A percentile compares a stretch with the other conserved stretches of the same genome.
phyloP scores from a whole-genome alignment of 2,888 invertebrate species.

The Acrobasis suavella region DNA sequence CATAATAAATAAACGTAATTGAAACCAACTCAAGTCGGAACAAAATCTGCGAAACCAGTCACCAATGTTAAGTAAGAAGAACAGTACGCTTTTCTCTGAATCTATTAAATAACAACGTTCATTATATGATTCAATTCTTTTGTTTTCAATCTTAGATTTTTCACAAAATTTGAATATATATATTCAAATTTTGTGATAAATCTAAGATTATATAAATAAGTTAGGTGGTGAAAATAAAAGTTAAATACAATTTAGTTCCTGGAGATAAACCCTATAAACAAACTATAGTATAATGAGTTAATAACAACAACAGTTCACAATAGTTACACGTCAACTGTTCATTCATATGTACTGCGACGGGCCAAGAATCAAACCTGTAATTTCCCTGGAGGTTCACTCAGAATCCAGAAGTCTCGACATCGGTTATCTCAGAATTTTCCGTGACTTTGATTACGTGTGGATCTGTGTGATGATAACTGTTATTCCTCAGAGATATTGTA shows the following conservation, averaged over 20 bases:
- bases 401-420: neutral
- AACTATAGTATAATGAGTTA: no score
- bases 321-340: neutral
- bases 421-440: conserved; percentile 3
- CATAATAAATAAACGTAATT: neutral
- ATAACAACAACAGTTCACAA: no score
- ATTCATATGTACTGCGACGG: neutral
- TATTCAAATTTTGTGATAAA: no score
- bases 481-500: neutral
- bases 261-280: no score
- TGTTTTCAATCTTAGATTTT: no score
- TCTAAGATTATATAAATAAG: no score
- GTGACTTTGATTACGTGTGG: conserved; percentile 10
- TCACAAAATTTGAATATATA: no score
- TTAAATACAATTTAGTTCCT: no score
- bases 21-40: neutral
- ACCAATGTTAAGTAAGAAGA: neutral
- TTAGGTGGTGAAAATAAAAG: no score
- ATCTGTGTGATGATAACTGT: conserved; percentile 3
- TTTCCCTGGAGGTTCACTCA: conserved; percentile 1
- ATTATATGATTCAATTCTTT: no score
- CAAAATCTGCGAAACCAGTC: neutral
- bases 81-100: neutral
- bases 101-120: no score
- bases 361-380: neutral